Evolutionary conservation across 2,888 invertebrate genomes (phyloP).

Genomic region (Hypomecis atomaria): DNA sequence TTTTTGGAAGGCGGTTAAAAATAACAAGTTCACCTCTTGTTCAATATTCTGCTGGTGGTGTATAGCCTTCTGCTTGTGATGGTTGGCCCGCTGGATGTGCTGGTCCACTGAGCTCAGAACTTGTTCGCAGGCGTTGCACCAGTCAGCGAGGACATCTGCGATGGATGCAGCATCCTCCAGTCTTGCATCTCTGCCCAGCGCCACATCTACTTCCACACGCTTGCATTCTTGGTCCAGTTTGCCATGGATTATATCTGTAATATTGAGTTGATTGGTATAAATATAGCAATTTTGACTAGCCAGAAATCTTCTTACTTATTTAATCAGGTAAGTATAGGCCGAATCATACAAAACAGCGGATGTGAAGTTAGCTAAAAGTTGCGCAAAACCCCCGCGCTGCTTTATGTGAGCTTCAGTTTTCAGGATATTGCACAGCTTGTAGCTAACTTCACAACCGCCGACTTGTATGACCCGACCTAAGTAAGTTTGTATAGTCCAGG

Average conservation of each 20-base stretch:
- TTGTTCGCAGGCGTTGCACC: conserved; percentile 95
- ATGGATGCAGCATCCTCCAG: conserved; percentile 93
- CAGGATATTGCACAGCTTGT: too few species aligned
- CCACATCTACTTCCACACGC: conserved; percentile 96
- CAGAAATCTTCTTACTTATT: too few species aligned
- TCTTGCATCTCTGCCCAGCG: conserved; percentile 96
- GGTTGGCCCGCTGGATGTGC: conserved; percentile 94
- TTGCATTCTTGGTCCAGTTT: conserved; percentile 98
- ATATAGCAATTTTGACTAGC: too few species aligned
- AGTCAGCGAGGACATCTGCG: conserved; percentile 91
- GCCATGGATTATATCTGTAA: conserved; percentile 95
- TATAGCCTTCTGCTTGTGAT: conserved; percentile 91
- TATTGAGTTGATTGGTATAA: not conserved
- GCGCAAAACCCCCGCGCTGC: too few species aligned
- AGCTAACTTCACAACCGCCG: too few species aligned
- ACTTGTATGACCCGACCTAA: too few species aligned
- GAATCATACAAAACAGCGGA: too few species aligned
- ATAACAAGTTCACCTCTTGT: conserved; percentile 86
- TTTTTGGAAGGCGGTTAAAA: too few species aligned
- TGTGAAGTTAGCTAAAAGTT: too few species aligned
- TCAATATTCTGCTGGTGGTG: conserved; percentile 93
- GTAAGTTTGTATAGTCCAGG: too few species aligned
- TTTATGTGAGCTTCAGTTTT: too few species aligned
- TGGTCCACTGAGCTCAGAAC: conserved; percentile 95
- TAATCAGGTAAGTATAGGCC: too few species aligned